phyloP scores from a whole-genome alignment of 1,140 invertebrate genomes.

The Doryteuthis pealeii region DNA sequence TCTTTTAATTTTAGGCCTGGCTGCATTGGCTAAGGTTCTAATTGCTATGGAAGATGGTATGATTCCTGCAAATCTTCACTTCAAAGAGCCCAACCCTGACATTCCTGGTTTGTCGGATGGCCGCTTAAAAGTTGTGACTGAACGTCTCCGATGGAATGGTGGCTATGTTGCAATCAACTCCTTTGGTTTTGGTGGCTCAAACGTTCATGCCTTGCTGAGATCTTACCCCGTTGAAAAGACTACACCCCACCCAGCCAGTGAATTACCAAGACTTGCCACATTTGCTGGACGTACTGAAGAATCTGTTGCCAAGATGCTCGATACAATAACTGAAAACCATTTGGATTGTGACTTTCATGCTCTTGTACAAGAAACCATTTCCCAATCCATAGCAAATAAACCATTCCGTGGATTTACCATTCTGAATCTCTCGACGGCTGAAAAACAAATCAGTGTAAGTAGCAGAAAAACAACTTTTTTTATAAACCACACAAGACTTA shows the following conservation, averaged over 20 bases:
- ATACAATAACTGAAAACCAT: constrained; percentile 61
- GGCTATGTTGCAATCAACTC: constrained; percentile 88
- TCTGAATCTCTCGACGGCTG: constrained; percentile 59
- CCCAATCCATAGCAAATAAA: constrained; percentile 71
- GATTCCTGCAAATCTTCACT: constrained; percentile 91
- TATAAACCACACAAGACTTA: too few species aligned
- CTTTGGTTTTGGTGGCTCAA: constrained; percentile 97
- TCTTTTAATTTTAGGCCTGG: constrained; percentile 66
- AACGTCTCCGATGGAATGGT: constrained; percentile 78
- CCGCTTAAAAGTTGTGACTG: constrained; percentile 80
- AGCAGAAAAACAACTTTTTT: too few species aligned
- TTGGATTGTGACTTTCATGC: constrained; percentile 76
- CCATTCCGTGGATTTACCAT: constrained; percentile 76
- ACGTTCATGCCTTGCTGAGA: constrained; percentile 86
- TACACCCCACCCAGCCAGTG: constrained; percentile 22
- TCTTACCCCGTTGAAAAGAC: constrained; percentile 55
- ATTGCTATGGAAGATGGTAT: constrained; percentile 85
- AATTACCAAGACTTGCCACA: constrained; percentile 68
- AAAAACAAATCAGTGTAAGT: constrained; percentile 28
- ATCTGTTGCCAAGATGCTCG: constrained; percentile 72
- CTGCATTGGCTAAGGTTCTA: constrained; percentile 84
- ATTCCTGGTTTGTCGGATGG: constrained; percentile 87
- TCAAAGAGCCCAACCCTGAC: constrained; percentile 79
- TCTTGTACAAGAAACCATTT: constrained; percentile 75
- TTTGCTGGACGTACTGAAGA: constrained; percentile 84